Evolutionary conservation across 2,888 invertebrate genomes (phyloP).

Genomic region (Tridacna crocea): DNA sequence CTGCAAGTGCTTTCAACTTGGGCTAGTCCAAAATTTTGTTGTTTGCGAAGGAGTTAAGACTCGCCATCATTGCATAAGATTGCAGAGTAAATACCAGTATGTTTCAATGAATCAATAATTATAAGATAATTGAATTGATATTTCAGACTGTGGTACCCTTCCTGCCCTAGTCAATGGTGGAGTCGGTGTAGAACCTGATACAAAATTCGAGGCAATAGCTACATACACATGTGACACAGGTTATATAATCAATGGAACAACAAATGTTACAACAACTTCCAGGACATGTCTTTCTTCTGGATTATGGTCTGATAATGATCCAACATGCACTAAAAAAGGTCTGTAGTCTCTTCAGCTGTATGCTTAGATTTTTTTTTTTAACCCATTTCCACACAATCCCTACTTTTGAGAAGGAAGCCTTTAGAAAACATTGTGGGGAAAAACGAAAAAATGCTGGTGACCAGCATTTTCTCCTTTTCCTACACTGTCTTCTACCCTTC

Average conservation of each 20-base stretch:
- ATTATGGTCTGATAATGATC: neutral
- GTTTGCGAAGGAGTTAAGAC: no score
- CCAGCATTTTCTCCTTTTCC: conserved; percentile 9
- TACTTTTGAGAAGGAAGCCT: no score
- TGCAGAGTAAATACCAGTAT: no score
- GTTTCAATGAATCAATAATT: no score
- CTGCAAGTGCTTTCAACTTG: no score
- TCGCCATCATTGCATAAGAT: no score
- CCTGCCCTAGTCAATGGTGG: neutral
- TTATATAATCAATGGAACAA: neutral
- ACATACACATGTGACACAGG: neutral
- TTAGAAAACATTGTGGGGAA: no score
- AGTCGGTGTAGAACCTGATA: neutral
- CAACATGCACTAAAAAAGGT: neutral
- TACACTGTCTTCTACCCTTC: no score
- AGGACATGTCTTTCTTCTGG: neutral
- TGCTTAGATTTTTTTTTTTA: no score
- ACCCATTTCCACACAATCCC: neutral
- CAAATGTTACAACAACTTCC: neutral
- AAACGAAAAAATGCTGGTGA: neutral
- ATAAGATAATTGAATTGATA: no score
- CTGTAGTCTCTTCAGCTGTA: no score
- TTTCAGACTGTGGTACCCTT: neutral
- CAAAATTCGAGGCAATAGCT: neutral
- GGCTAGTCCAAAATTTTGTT: no score